Conservation (phyloP, 2,797 vertebrate species). For the Helostoma temminkii region DNA sequence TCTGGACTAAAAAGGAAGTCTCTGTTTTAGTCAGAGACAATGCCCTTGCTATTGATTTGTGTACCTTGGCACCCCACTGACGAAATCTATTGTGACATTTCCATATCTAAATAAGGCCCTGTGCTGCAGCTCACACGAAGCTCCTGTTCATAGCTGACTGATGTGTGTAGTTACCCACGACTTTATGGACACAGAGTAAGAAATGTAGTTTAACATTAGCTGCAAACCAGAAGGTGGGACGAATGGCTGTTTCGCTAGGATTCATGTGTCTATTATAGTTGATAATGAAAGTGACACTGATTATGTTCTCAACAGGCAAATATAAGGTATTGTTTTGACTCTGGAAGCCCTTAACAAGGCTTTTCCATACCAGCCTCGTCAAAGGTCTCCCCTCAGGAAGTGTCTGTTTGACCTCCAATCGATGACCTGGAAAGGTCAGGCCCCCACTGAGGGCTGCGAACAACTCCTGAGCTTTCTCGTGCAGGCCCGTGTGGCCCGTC, state of each 20-base stretch:
- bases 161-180: background rate
- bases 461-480: conserved; percentile 71
- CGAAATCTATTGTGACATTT: conserved; percentile 87
- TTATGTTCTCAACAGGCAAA: conserved; percentile 24
- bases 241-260: background rate
- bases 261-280: conserved; percentile 1
- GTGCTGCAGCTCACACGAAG: conserved; percentile 48
- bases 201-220: background rate
- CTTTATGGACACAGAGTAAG: background rate
- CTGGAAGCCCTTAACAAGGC: conserved; percentile 64
- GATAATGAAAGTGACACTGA: conserved; percentile 9
- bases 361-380: conserved; percentile 47
- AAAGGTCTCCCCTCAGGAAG: conserved; percentile 85
- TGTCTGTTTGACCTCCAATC: conserved; percentile 83
- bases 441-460: conserved; percentile 76
- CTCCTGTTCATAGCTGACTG: conserved; percentile 38
- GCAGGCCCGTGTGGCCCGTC: conserved; percentile 60
- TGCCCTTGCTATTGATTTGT: conserved; percentile 84
- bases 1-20: conserved; percentile 77
- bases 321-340: conserved; percentile 54
- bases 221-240: background rate
- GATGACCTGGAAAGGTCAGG: conserved; percentile 86
- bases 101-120: conserved; percentile 73
- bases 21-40: conserved; percentile 71
- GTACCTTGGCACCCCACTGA: conserved; percentile 81